Evolutionary conservation across 2,888 invertebrate genomes (phyloP).

Genomic region (Mystacides longicornis): DNA sequence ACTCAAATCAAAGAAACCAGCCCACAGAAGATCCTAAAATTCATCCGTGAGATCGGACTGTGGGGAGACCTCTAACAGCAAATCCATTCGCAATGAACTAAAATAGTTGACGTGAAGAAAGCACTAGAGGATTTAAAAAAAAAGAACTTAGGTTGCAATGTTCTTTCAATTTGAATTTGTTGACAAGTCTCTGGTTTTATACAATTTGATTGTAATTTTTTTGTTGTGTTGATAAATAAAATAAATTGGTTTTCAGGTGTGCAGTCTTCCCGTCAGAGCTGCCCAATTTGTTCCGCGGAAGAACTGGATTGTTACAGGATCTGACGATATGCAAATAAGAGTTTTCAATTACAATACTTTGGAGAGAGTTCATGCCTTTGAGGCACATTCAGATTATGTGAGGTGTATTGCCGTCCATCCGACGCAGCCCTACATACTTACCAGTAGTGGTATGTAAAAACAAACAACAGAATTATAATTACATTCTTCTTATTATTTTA

Average conservation of each 20-base stretch:
- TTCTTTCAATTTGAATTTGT: too few relatives aligned
- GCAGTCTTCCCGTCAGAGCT: conserved; percentile 92
- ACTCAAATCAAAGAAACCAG: too few relatives aligned
- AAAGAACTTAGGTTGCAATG: too few relatives aligned
- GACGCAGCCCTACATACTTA: conserved; percentile 92
- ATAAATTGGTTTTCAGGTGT: conserved; percentile 60
- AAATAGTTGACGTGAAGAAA: too few relatives aligned
- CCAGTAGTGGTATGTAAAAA: conserved; percentile 77
- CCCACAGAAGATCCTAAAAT: too few relatives aligned
- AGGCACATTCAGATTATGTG: conserved; percentile 98
- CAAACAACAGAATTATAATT: too few relatives aligned
- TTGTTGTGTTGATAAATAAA: not conserved
- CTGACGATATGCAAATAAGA: conserved; percentile 91
- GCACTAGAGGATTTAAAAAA: too few relatives aligned
- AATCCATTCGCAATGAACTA: too few relatives aligned
- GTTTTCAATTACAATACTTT: conserved; percentile 98
- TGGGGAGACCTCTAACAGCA: too few relatives aligned
- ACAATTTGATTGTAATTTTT: not conserved
- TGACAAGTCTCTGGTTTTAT: too few relatives aligned
- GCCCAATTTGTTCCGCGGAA: conserved; percentile 95
- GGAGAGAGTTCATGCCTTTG: conserved; percentile 91
- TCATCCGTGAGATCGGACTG: too few relatives aligned
- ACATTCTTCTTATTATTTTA: too few relatives aligned
- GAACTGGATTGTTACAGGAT: conserved; percentile 98
- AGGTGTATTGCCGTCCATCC: conserved; percentile 95